phyloP scores from a whole-genome alignment of 2,113 vertebrate species.

The Lampris megalopsis region DNA sequence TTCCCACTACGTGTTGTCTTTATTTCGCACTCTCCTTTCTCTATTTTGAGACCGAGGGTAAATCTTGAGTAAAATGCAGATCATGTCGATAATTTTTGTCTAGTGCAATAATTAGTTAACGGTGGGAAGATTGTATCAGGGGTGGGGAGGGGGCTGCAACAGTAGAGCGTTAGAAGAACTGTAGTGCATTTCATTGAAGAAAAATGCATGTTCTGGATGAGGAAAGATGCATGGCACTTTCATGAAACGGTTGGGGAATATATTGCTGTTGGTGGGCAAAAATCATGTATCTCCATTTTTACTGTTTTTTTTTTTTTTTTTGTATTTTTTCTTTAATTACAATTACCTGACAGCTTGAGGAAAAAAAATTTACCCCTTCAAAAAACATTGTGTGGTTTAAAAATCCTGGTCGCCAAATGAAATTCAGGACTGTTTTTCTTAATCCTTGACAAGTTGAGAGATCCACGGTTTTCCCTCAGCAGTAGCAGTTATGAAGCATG shows the following conservation, averaged over 20 bases:
- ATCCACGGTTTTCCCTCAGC: slow-evolving; percentile 39
- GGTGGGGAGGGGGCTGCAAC: slow-evolving; percentile 6
- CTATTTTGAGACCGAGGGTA: slow-evolving; percentile 38
- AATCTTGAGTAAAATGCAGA: slow-evolving; percentile 72
- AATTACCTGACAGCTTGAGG: no score
- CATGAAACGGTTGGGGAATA: slow-evolving; percentile 24
- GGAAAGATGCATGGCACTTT: slow-evolving; percentile 44
- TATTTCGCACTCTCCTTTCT: slow-evolving; percentile 45
- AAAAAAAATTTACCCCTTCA: not conserved
- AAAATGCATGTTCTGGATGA: slow-evolving; percentile 30
- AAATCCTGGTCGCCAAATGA: slow-evolving; percentile 42
- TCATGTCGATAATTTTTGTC: slow-evolving; percentile 84
- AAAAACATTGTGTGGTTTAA: slow-evolving; percentile 9
- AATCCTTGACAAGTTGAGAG: slow-evolving; percentile 28
- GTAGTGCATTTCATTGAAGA: slow-evolving; percentile 45
- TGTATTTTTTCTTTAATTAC: slow-evolving; percentile 53
- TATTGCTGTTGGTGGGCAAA: slow-evolving; percentile 21
- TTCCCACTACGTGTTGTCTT: slow-evolving; percentile 48
- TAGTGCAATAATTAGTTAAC: slow-evolving; percentile 93
- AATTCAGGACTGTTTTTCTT: slow-evolving; percentile 39
- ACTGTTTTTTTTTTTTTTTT: slow-evolving; percentile 15
- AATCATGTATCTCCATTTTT: slow-evolving; percentile 50
- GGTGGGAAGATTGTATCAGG: slow-evolving; percentile 73
- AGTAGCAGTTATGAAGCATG: slow-evolving; percentile 40
- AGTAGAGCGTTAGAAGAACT: slow-evolving; percentile 24